Conservation (phyloP, 2,113 vertebrate genomes). For the Tapirus terrestris region DNA sequence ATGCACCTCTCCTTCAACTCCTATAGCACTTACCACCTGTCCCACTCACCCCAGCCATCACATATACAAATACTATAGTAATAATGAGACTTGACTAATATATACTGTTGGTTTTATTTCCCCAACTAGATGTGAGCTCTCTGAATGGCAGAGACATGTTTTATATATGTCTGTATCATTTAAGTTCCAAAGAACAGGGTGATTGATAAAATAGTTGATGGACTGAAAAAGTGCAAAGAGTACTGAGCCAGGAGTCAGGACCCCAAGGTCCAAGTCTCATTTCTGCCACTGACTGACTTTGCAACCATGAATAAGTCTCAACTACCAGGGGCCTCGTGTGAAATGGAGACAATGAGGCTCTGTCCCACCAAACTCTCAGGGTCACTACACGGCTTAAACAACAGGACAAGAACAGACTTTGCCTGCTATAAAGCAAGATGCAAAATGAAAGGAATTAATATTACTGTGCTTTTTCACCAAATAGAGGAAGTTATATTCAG, state of each 20-base stretch:
- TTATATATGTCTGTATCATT: background rate
- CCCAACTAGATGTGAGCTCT: background rate
- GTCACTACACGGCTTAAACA: background rate
- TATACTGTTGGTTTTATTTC: background rate
- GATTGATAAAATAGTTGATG: rapidly evolving
- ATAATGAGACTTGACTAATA: background rate
- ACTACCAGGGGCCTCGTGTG: background rate
- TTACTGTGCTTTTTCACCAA: background rate
- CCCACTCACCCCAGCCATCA: background rate
- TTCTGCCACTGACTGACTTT: background rate
- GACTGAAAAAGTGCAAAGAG: background rate
- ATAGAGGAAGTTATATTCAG: background rate
- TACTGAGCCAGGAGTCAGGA: background rate
- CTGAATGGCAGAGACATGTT: background rate
- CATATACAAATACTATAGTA: background rate
- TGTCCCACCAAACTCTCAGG: background rate
- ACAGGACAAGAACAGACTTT: background rate
- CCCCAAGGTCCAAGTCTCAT: background rate
- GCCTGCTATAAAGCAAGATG: background rate
- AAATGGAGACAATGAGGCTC: background rate
- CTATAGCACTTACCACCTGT: background rate
- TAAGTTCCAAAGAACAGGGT: background rate
- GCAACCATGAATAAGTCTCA: background rate
- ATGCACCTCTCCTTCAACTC: background rate
- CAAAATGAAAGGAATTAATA: background rate